A percentile compares a stretch with the other conserved stretches of the same genome.
Conservation (phyloP, 2,797 vertebrate species). For the Luscinia megarhynchos region DNA sequence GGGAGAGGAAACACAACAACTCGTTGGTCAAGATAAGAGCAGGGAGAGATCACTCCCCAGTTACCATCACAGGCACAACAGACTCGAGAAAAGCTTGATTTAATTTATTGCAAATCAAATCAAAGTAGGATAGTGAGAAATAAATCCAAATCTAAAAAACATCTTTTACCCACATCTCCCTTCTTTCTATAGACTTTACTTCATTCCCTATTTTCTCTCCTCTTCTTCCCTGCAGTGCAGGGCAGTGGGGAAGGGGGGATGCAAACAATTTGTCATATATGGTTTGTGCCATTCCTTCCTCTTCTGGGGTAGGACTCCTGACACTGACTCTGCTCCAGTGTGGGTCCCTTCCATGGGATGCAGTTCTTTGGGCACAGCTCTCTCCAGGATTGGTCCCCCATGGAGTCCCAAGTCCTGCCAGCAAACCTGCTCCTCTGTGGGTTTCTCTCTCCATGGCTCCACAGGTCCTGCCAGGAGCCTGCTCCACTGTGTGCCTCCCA, state of each 20-base stretch:
- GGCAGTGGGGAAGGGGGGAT: background rate
- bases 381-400: no score
- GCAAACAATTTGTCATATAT: background rate
- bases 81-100: background rate
- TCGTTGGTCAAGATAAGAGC: background rate
- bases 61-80: rapidly evolving
- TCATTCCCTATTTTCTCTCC: background rate
- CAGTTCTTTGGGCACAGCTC: background rate
- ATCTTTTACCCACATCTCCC: background rate
- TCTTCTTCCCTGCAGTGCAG: background rate
- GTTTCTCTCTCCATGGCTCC: no score
- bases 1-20: background rate
- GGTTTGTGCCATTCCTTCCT: background rate
- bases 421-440: background rate
- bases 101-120: background rate
- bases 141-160: background rate
- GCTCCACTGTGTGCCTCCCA: background rate
- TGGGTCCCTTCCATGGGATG: background rate
- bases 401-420: no score
- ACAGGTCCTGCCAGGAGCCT: no score
- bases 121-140: background rate
- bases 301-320: background rate
- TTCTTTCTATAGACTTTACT: background rate
- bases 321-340: background rate
- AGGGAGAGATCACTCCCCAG: background rate